phyloP scores from a whole-genome alignment of 2,113 vertebrate species.

The Barbus barbus region DNA sequence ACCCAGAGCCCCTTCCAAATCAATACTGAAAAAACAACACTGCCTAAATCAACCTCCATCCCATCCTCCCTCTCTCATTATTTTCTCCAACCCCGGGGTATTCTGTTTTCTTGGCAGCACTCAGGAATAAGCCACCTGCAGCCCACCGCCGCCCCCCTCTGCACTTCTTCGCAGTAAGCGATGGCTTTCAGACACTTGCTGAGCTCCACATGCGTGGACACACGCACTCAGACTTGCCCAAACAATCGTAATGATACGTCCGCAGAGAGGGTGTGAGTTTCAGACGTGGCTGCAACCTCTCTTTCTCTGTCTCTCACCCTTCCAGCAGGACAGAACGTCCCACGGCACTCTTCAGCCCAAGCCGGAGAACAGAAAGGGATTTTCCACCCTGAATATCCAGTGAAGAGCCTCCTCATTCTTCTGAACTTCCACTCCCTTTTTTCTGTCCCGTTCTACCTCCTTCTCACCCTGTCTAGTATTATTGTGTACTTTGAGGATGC shows the following conservation, averaged over 20 bases:
- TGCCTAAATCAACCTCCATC: constrained; percentile 71
- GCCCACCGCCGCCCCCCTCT: constrained; percentile 47
- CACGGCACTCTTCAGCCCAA: constrained; percentile 54
- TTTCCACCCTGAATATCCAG: constrained; percentile 66
- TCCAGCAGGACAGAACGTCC: constrained; percentile 53
- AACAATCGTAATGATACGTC: constrained; percentile 38
- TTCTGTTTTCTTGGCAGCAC: constrained; percentile 76
- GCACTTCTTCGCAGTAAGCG: constrained; percentile 42
- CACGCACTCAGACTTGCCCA: background rate
- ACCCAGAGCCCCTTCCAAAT: constrained; percentile 71
- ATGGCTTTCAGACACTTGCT: constrained; percentile 41
- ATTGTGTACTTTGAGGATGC: background rate
- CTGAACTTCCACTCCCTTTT: constrained; percentile 43
- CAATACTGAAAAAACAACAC: constrained; percentile 70
- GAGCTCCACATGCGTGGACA: constrained; percentile 45
- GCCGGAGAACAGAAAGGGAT: constrained; percentile 52
- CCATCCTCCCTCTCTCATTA: constrained; percentile 57
- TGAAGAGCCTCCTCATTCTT: constrained; percentile 45
- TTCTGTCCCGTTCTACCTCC: constrained; percentile 42
- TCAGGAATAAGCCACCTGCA: constrained; percentile 76
- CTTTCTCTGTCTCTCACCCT: constrained; percentile 39
- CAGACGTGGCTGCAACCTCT: constrained; percentile 31
- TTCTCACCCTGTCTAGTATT: constrained; percentile 15
- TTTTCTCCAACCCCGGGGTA: constrained; percentile 73
- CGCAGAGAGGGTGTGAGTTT: constrained; percentile 32